Base-by-base conservation (phyloP, 2,888 invertebrate genomes). In the Drosophila tanythrix region DNA sequence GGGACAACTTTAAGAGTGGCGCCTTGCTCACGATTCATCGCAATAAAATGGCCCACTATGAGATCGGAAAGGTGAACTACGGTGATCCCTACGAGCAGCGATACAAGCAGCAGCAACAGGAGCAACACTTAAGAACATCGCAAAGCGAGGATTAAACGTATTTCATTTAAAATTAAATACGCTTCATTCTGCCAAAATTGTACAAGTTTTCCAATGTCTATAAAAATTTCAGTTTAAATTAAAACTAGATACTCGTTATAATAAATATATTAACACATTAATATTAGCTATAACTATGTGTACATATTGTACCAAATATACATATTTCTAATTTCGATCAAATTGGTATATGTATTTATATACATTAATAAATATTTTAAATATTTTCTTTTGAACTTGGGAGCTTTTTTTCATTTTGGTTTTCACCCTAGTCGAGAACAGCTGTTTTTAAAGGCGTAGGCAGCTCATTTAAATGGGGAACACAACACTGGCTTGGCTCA, bases 21-120 rank as follows among this genome's bases (percentile, higher is more conserved):
- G 87, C 83, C 7, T 64, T 81, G 0, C 74, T 83, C 25, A 83
- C 83, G 29, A 74, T 83, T 25, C 83, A 86, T 70, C 87, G 83
- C 5, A 83, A 83, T n/a, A 83, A 83, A 33, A 75, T 83, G 82
- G 43, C 68, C 0, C 83, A 83, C 25, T 86, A 83, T 27, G 86
- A 83, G 67, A 40, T 73, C 1, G 69, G 81, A 11, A 73, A 60
- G n/a, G 73, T 79, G 0, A 38, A 82, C 60, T 83, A 79, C 15
- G 82, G 82, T 1, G 82, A 82, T 67, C 82, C 82, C 0, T 83
- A 80, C 13, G 83, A 78, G 7, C 67, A 76, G 33, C 72, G 55
- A 46, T 31, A 56, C 48, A 83, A 77, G 18, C 51, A 64, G 29
- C 73, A 79, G 33, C 61, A 62, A 27, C 73, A 79, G 33, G 53